Conservation (phyloP, 2,888 invertebrate genomes). For the Gryllus longicercus region DNA sequence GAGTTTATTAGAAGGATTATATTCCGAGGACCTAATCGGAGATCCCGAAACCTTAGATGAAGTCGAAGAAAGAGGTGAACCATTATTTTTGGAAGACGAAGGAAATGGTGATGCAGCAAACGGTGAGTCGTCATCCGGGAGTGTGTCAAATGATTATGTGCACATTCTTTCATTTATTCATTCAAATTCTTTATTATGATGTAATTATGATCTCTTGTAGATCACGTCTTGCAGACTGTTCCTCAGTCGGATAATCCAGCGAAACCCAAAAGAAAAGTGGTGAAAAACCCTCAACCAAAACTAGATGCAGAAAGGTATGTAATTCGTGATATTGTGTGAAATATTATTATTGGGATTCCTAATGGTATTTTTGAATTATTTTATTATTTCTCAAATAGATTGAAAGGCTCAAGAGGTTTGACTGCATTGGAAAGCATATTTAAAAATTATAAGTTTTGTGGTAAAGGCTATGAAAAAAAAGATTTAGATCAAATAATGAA, state of each 20-base stretch:
- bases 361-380: too few species aligned
- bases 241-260: not conserved
- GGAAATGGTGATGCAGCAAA: constrained; percentile 45
- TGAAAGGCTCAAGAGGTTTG: constrained; percentile 77
- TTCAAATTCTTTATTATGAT: too few species aligned
- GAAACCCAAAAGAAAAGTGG: constrained; percentile 52
- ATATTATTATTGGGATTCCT: too few species aligned
- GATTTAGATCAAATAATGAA: constrained; percentile 79
- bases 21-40: constrained; percentile 32
- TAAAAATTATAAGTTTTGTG: constrained; percentile 75
- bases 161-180: too few species aligned
- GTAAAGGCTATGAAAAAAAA: constrained; percentile 76
- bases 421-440: constrained; percentile 75
- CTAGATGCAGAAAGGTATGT: constrained; percentile 60
- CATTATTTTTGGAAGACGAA: constrained; percentile 33
- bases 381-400: constrained; percentile 39
- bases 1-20: constrained; percentile 29
- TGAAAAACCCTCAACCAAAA: constrained; percentile 63
- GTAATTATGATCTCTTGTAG: not conserved
- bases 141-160: too few species aligned
- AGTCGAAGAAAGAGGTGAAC: constrained; percentile 23
- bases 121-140: constrained; percentile 51
- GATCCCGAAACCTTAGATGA: constrained; percentile 37
- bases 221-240: not conserved
- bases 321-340: too few species aligned